Evolutionary conservation across 2,113 vertebrate species (phyloP).

Genomic region (Protomyctophum bolini): DNA sequence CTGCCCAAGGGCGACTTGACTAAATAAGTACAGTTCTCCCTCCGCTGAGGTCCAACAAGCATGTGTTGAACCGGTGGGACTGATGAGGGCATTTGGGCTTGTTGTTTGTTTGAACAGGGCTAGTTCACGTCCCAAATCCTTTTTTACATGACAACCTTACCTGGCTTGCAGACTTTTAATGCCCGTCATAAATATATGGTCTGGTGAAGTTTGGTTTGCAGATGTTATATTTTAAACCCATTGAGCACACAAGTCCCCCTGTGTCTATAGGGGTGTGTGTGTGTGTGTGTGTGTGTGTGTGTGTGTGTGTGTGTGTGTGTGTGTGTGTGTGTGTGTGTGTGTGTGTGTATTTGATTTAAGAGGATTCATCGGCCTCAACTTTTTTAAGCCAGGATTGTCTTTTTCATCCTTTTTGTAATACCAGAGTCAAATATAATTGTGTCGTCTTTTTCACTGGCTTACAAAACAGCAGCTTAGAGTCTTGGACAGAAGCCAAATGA

Average conservation of each 20-base stretch:
- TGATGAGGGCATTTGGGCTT: slow-evolving; percentile 59
- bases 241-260: no score
- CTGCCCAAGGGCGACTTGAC: slow-evolving; percentile 40
- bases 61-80: slow-evolving; percentile 49
- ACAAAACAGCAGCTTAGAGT: slow-evolving; percentile 39
- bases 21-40: slow-evolving; percentile 36
- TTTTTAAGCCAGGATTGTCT: slow-evolving; percentile 21
- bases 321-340: neutral
- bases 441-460: slow-evolving; percentile 55
- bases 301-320: slow-evolving; percentile 6
- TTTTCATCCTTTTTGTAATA: slow-evolving; percentile 33
- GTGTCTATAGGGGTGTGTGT: neutral
- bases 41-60: slow-evolving; percentile 46
- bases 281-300: neutral
- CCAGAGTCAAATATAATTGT: slow-evolving; percentile 40
- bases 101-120: slow-evolving; percentile 66
- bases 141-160: slow-evolving; percentile 48
- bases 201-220: slow-evolving; percentile 35
- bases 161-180: slow-evolving; percentile 35
- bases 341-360: slow-evolving; percentile 8
- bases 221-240: neutral
- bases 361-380: slow-evolving; percentile 9
- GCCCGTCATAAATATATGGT: slow-evolving; percentile 41
- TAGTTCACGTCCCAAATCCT: slow-evolving; percentile 52
- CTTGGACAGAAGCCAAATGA: slow-evolving; percentile 49